Evolutionary conservation across 2,888 invertebrate species (phyloP), one percentile per base, ranked within the genome.

Genomic region (Prosopocoilus inquinatus): DNA sequence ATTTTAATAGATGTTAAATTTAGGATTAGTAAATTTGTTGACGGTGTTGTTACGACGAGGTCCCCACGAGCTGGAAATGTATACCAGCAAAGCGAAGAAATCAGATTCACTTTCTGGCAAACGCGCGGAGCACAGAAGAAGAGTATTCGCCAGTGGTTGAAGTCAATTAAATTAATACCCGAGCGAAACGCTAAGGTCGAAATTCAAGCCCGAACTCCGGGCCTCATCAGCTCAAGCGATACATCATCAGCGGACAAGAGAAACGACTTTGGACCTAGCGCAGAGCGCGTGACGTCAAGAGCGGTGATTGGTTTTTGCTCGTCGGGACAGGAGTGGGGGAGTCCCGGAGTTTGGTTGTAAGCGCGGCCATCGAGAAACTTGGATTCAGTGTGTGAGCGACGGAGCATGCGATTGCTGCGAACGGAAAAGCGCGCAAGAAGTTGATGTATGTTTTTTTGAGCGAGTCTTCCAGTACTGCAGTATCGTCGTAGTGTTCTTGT

Each of bases 321-420:
- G 34, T 45, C 49, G n/a, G 49, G 28, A 41, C 20, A 9, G 39
- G 49, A 9, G 48, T 54, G 66, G 63, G 64, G 61, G 53, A 58
- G 59, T 62, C 53, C 36, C 55, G 38, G 28, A 33, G 32, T 47
- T 49, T 57, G 53, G 58, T 59, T 59, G 41, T 12, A 50, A 57
- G 59, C 41, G 47, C 53, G 53, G 53, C 53, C 53, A 53, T 53
- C 55, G 46, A 46, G 66, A 73, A 70, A 77, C 55, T 46, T 80
- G 81, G 81, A 80, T 81, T 81, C 80, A 78, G 79, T 80, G 79
- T 79, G 80, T 80, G 79, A 78, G 79, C 79, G 78, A 79, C 80
- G 81, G 16, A 28, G 20, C 20, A 28, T 7, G 79, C 55, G 52
- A 80, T 78, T 80, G 79, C 78, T 80, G 79, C 80, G 80, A 79